Conservation (phyloP, 92 coral and sea anemone species). For the Diadumene lineata region DNA sequence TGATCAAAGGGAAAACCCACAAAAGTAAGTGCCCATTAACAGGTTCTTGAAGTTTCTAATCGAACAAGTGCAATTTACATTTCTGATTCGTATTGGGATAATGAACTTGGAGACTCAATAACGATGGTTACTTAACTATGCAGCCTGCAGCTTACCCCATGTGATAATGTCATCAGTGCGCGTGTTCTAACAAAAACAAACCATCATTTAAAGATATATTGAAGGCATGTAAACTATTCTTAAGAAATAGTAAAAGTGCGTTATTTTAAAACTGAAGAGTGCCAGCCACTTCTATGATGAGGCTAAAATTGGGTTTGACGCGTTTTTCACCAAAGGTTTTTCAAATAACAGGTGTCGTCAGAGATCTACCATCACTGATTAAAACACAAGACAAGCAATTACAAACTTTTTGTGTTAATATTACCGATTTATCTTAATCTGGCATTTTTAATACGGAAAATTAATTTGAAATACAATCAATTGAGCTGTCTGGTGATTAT, state of each 20-base stretch:
- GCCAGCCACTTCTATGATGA: no score
- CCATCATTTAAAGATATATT: no score
- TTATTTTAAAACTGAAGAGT: no score
- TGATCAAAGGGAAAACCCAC: neutral
- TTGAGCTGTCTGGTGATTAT: neutral
- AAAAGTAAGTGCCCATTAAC: neutral
- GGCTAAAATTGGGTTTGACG: no score
- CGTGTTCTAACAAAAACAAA: no score
- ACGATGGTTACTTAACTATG: neutral
- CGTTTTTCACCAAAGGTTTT: no score
- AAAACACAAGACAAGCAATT: neutral
- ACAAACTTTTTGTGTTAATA: neutral
- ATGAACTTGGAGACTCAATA: neutral
- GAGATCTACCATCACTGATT: neutral
- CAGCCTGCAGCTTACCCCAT: neutral
- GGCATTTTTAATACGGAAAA: neutral
- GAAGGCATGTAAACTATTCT: no score
- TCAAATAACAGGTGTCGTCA: slow-evolving; percentile 1
- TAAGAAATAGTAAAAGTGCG: no score
- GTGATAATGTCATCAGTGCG: no score
- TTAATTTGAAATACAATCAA: slow-evolving; percentile 11
- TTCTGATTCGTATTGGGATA: neutral
- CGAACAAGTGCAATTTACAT: neutral
- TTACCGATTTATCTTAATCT: neutral
- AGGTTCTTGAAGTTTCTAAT: neutral